Evolutionary conservation across 1,140 invertebrate species (phyloP), one percentile per base, ranked within the genome.

Genomic region (Pantala flavescens): DNA sequence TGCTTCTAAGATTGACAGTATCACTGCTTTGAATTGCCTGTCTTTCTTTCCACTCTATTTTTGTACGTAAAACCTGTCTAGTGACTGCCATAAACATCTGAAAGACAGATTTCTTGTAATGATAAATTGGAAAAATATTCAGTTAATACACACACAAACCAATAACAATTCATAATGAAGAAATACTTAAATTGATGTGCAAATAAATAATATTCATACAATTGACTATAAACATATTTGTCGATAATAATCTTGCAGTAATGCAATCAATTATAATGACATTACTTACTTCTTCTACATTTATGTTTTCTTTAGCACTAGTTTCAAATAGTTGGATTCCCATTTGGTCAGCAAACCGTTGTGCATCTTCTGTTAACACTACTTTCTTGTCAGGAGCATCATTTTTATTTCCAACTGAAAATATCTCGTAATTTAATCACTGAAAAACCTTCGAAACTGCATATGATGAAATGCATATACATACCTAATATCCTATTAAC

Each of bases 271-370:
- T 7, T 5, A 9, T 36, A 36, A 36, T 36, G 19, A 3, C 23
- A 71, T 21, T 11, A 90, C 87, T 80, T 88, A 93, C 87, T 87
- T 99, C 96, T 86, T 99, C 97, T 73, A 99, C 97, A 87, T 99
- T 99, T 78, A 96, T 92, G 84, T 99, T 98, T 81, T 99, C 95
- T 87, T 98, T 99, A 81, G 98, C 97, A 82, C 96, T 98, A 78
- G 98, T 99, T 86, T 99, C 98, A 86, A 97, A 99, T 74, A 99
- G 85, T 79, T 94, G 91, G 81, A 99, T 98, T 76, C 91, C 91
- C 95, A 98, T 98, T 85, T 97, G 94, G 82, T 92, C 92, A 71
- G 97, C 96, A 88, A 98, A 99, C 77, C 94, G 88, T 85, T 96
- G 91, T 74, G 97, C 97, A 87, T 99, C 98, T 83, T 96, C 93